Evolutionary conservation across 2,113 vertebrate genomes (phyloP), one percentile per base, ranked within the genome.

Genomic region (Cinclus mexicanus): DNA sequence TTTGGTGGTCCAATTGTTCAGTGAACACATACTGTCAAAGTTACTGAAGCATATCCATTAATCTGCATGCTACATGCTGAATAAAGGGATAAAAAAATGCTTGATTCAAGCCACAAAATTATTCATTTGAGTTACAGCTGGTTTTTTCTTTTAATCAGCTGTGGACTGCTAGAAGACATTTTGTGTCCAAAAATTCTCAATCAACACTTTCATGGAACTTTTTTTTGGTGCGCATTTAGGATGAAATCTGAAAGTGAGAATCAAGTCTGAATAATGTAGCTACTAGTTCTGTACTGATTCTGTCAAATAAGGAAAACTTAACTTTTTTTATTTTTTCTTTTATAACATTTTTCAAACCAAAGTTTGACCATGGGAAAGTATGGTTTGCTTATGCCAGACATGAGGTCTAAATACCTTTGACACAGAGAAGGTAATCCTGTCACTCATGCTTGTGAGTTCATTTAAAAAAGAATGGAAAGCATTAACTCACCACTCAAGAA

Each of bases 1-100:
- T 94, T 92, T 94, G 90, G 86, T 93, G 83, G 83, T 96, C 86
- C 80, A 93, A 31, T 94, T 93, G 76, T 96, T 96, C 94, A 92
- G 60, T 88, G 86, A 94, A 79, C 44, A 71, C 33, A 80, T 21
- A 83, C 78, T 93, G 71, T 75, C 1, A 4, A 94, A 96, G 52
- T 93, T 93, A 89, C 83, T 78, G 88, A 87, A 92, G 76, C 80
- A 65, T 79, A 92, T 71, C 76, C 86, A 95, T 96, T 95, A 96
- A 95, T 93, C 90, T 93, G 69, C 2, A 44, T 87, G 93, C 60
- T 93, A 75, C 80, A 16, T 87, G 61, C 53, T 92, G 90, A 86
- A 94, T 90, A 93, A 93, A 95, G 44, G 68, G 69, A 92, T 90
- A 56, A 90, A 83, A 83, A 95, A 93, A 95, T 84, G 39, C 64